Evolutionary conservation across 92 coral and sea anemone genomes (phyloP).

Genomic region (Galaxea fascicularis): DNA sequence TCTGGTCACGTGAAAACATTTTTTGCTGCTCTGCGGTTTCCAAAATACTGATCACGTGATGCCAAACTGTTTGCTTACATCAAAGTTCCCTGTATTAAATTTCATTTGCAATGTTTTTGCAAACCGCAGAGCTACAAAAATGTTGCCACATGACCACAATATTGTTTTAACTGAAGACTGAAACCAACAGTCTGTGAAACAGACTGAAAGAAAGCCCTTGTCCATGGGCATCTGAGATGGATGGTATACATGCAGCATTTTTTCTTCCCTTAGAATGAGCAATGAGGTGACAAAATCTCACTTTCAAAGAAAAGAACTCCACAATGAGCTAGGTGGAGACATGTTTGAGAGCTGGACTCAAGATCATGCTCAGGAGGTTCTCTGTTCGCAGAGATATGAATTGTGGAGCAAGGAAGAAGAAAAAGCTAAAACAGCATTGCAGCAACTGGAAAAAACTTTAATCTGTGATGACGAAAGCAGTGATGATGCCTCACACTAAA

Average conservation of each 20-base stretch:
- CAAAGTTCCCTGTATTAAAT: too few species aligned
- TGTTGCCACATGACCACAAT: too few species aligned
- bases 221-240: too few species aligned
- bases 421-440: constrained; percentile 55
- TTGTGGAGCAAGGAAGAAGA: constrained; percentile 79
- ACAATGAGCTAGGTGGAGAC: constrained; percentile 81
- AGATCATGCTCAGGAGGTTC: constrained; percentile 88
- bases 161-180: too few species aligned
- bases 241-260: not conserved
- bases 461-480: constrained; percentile 49
- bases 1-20: too few species aligned
- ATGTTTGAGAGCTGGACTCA: constrained; percentile 85
- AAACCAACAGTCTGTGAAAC: too few species aligned
- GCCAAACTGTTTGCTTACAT: too few species aligned
- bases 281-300: constrained; percentile 82
- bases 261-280: constrained; percentile 69
- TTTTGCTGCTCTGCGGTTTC: too few species aligned
- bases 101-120: too few species aligned
- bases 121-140: too few species aligned
- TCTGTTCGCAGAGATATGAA: constrained; percentile 69
- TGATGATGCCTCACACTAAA: constrained; percentile 72
- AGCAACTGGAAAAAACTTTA: constrained; percentile 44
- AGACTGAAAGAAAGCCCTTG: too few species aligned
- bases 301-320: constrained; percentile 72
- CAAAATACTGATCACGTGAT: too few species aligned